Evolutionary conservation across 1,140 invertebrate species (phyloP).

Genomic region (Eupristina koningsbergeri): DNA sequence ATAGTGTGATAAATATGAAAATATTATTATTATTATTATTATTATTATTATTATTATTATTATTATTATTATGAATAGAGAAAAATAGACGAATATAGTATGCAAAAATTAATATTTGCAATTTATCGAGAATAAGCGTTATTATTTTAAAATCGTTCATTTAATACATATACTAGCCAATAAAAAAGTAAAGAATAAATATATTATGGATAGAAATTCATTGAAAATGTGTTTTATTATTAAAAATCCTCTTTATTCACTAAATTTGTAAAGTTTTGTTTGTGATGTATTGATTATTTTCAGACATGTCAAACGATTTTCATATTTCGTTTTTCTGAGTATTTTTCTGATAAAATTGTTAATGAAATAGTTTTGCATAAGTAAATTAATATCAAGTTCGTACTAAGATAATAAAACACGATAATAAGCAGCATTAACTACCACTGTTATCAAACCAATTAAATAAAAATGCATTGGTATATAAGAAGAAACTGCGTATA

Average conservation of each 20-base stretch:
- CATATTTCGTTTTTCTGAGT: too few species aligned
- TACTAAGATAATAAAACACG: too few species aligned
- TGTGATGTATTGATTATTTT: too few species aligned
- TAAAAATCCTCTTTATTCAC: background rate
- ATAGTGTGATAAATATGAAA: constrained; percentile 43
- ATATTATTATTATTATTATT: constrained; percentile 44
- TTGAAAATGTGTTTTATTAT: constrained; percentile 14
- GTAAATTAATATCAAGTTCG: too few species aligned
- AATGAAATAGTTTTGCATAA: too few species aligned
- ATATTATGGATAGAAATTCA: constrained; percentile 40
- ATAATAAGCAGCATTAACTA: too few species aligned
- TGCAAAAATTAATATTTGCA: constrained; percentile 32
- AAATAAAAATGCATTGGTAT: background rate
- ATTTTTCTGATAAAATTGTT: too few species aligned
- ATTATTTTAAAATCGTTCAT: constrained; percentile 44
- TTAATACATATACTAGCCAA: constrained; percentile 44
- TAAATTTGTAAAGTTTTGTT: too few species aligned
- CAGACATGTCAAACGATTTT: too few species aligned
- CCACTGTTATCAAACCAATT: too few species aligned
- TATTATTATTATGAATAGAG: too few species aligned
- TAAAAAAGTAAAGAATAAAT: constrained; percentile 49
- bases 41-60: constrained; percentile 33
- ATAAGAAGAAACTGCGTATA: background rate
- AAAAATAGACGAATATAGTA: constrained; percentile 60
- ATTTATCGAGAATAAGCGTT: constrained; percentile 20